Evolutionary conservation across 2,797 vertebrate species (phyloP).

Genomic region (Setipinna tenuifilis): DNA sequence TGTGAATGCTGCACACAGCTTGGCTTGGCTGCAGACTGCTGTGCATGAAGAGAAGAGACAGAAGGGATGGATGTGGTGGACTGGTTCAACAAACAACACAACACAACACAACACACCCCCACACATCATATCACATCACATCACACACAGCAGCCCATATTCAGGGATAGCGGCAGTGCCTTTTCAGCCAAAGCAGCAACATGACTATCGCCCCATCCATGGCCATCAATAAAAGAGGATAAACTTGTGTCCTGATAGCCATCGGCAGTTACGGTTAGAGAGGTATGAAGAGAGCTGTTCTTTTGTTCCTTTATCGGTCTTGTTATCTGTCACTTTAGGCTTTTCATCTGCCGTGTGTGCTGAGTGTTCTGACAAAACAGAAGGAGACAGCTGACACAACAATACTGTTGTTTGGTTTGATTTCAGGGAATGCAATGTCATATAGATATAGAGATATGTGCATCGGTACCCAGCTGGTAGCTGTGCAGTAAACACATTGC

Average conservation of each 20-base stretch:
- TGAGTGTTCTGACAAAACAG: not conserved
- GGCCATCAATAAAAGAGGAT: not conserved
- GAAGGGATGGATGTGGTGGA: not conserved
- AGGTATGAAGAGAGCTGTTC: not conserved
- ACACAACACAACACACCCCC: slow-evolving; percentile 31
- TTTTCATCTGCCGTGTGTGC: slow-evolving; percentile 9
- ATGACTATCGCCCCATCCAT: not conserved
- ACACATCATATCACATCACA: not conserved
- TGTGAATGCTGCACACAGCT: not conserved
- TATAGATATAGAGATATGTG: no score
- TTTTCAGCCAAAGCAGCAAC: not conserved
- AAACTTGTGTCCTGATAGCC: slow-evolving; percentile 32
- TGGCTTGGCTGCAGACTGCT: not conserved
- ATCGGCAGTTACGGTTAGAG: slow-evolving; percentile 34
- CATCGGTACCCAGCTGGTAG: no score
- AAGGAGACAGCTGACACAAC: not conserved
- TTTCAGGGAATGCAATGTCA: no score
- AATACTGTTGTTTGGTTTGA: no score
- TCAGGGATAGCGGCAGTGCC: not conserved
- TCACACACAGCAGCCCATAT: not conserved
- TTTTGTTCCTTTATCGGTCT: not conserved
- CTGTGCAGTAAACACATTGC: no score
- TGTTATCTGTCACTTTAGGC: slow-evolving; percentile 43
- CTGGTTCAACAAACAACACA: slow-evolving; percentile 19
- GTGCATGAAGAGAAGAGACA: slow-evolving; percentile 12